Conservation (phyloP, 2,113 vertebrate genomes). For the Dasyornis broadbenti region DNA sequence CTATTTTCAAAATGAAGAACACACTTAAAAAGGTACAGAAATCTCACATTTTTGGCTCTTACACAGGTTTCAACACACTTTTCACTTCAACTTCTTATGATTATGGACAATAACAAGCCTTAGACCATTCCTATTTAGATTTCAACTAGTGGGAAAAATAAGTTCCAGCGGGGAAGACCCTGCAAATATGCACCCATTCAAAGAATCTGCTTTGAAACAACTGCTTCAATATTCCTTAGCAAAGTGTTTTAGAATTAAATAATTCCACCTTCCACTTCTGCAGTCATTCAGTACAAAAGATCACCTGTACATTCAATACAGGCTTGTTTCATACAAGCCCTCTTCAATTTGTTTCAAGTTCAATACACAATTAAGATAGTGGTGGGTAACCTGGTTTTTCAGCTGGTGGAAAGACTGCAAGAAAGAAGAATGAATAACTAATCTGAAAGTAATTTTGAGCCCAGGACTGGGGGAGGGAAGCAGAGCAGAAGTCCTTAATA, state of each 20-base stretch:
- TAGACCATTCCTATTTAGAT: neutral
- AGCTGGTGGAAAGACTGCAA: neutral
- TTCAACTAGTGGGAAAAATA: neutral
- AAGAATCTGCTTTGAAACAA: neutral
- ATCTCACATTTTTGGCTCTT: neutral
- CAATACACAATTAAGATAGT: neutral
- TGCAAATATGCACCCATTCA: neutral
- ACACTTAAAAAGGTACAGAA: neutral
- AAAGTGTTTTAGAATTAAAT: neutral
- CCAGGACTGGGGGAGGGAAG: neutral
- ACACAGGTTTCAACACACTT: neutral
- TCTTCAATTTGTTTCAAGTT: neutral
- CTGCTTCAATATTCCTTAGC: neutral
- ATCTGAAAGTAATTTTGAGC: neutral
- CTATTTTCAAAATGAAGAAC: neutral
- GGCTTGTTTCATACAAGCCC: neutral
- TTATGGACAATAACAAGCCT: neutral
- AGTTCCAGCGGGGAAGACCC: neutral
- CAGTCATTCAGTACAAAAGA: neutral
- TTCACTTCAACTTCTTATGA: neutral
- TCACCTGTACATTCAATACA: neutral
- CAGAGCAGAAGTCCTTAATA: neutral
- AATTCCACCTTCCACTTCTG: neutral
- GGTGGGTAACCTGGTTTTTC: neutral
- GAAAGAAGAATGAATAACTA: neutral